Base-by-base conservation (phyloP, 1,140 invertebrate genomes). In the Adoxophyes honmai region DNA sequence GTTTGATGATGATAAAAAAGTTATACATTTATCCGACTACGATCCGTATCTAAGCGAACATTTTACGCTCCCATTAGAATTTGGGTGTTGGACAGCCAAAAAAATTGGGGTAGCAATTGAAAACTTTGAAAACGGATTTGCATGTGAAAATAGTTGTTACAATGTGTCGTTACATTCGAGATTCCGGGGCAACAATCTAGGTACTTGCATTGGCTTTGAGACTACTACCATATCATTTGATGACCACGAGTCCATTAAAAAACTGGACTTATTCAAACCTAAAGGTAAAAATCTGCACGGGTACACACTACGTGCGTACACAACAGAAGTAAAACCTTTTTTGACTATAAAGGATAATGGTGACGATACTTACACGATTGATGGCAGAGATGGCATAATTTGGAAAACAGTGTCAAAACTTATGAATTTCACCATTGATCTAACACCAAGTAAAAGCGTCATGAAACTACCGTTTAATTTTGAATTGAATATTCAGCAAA, bases 391-490 rank as follows among this genome's bases (percentile, higher is more conserved):
- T 58, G 86, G 81, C 16, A 64, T 65, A 18, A 62, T 87, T 8
- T 88, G 84, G 84, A 85, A 71, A n/a, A 74, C 72, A 1, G 64
- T 86, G 54, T 60, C 77, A 5, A 39, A 76, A 36, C 57, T 75
- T 4, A 77, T 88, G 68, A 88, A 87, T 52, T 87, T 85, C 34
- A 73, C 69, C 21, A 75, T 86, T 34, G 78, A 88, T 58, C 35
- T 86, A 0, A 64, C 68, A 4, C 66, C 74, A 1, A 64, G 68
- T n/a, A 58, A 64, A 54, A 53, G 59, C 1, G 57, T 59, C 6
- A 70, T 83, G 15, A 78, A 77, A 44, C 13, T 66, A 39, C 53
- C 68, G 1, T 88, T 86, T 58, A 64, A 78, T 59, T 83, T 72
- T 36, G 75, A 83, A 62, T 21, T 67, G 9, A 78, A 71, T 58